A percentile compares a stretch with the other conserved stretches of the same genome.
Conservation (phyloP, 2,797 vertebrate species). For the Moxostoma hubbsi region DNA sequence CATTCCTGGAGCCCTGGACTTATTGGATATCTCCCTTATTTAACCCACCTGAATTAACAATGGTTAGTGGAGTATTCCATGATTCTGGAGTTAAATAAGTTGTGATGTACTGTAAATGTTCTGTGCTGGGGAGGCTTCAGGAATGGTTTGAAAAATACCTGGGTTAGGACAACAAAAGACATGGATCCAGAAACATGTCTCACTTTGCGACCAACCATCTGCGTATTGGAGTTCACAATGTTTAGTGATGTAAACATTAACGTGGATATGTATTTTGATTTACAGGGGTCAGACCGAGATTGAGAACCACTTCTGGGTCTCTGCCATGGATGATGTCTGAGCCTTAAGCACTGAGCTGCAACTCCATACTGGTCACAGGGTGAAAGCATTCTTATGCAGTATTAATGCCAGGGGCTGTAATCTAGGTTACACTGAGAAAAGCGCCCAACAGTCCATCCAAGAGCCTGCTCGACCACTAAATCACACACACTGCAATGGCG, state of each 20-base stretch:
- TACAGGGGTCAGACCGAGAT: background rate
- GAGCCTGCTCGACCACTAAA: background rate
- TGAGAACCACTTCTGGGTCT: background rate
- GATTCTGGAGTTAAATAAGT: too few relatives aligned
- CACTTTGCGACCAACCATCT: background rate
- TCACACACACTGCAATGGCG: background rate
- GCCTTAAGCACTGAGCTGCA: background rate
- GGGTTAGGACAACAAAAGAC: too few relatives aligned
- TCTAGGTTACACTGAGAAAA: conserved; percentile 31
- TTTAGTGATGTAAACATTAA: background rate
- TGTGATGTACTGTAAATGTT: too few relatives aligned
- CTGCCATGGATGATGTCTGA: background rate
- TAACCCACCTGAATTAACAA: too few relatives aligned
- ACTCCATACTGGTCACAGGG: conserved; percentile 15
- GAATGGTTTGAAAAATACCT: too few relatives aligned
- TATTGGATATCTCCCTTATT: too few relatives aligned
- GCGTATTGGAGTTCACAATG: background rate
- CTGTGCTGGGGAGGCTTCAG: too few relatives aligned
- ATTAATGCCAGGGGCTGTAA: conserved; percentile 23
- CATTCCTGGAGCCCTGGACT: too few relatives aligned
- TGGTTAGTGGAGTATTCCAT: too few relatives aligned
- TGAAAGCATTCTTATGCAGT: conserved; percentile 30
- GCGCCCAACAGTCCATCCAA: background rate
- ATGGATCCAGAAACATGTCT: too few relatives aligned
- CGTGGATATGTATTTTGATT: background rate